phyloP scores from a whole-genome alignment of 2,888 invertebrate species.

The Octonoba sinensis region DNA sequence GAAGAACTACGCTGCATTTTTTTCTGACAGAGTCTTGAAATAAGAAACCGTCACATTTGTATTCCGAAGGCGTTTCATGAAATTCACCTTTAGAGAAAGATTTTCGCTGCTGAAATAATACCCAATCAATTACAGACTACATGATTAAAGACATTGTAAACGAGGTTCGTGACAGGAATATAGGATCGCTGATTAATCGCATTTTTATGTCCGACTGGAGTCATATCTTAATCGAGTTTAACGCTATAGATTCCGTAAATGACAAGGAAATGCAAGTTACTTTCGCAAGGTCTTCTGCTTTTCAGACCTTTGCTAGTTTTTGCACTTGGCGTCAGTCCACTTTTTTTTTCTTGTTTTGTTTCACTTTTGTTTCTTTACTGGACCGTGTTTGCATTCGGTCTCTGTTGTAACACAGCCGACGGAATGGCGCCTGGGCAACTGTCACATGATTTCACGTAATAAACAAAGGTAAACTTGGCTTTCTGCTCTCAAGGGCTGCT shows the following conservation, averaged over 20 bases:
- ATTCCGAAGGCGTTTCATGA: too few relatives aligned
- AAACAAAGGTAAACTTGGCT: constrained; percentile 54
- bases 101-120: too few relatives aligned
- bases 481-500: constrained; percentile 26
- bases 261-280: constrained; percentile 50
- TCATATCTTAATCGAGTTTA: constrained; percentile 22
- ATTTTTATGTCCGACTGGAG: constrained; percentile 25
- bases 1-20: too few relatives aligned
- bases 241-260: constrained; percentile 15
- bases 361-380: constrained; percentile 14
- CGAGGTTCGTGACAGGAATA: background rate
- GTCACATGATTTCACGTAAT: constrained; percentile 32
- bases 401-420: constrained; percentile 1
- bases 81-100: too few relatives aligned
- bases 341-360: constrained; percentile 18
- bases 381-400: constrained; percentile 28
- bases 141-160: background rate
- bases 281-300: constrained; percentile 49
- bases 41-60: too few relatives aligned
- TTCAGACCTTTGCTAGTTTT: constrained; percentile 24
- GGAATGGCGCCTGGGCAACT: constrained; percentile 42
- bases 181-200: background rate
- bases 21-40: too few relatives aligned
- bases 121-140: too few relatives aligned
- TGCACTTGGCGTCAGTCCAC: constrained; percentile 30